These are phyloP conservation scores for Apomyelois bistriatella DNA, from an alignment of 2,888 invertebrate genomes.

Conservation along the genomic window DNA sequence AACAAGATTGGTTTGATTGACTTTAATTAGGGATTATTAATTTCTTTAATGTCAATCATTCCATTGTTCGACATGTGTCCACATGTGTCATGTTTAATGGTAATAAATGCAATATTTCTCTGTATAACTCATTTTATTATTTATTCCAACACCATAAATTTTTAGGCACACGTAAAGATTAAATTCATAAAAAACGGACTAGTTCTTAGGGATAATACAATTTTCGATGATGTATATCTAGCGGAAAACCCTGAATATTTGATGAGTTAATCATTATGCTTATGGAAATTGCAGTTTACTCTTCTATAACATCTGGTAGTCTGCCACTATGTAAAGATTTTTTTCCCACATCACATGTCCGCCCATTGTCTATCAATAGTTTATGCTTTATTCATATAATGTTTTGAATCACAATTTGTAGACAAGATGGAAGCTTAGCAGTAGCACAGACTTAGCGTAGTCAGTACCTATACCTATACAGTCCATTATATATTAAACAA, in stretches of 20 bases:
- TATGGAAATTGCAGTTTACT: background rate
- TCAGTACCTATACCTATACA: background rate
- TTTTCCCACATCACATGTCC: slow-evolving; percentile 63
- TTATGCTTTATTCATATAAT: slow-evolving; percentile 6
- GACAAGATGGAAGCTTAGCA: background rate
- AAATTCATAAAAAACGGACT: no score
- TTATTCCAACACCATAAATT: no score
- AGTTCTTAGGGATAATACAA: no score
- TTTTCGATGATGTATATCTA: no score
- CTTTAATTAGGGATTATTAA: slow-evolving; percentile 1
- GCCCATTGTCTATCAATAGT: slow-evolving; percentile 52
- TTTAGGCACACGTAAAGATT: no score
- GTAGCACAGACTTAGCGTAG: background rate
- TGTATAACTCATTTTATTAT: no score
- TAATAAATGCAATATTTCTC: no score
- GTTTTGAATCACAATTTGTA: background rate
- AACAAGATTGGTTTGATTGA: slow-evolving; percentile 7
- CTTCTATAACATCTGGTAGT: background rate
- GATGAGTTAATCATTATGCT: background rate
- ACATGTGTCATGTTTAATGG: background rate
- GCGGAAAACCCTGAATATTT: background rate
- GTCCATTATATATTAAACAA: no score
- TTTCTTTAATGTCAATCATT: background rate
- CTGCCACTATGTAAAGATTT: slow-evolving; percentile 29
- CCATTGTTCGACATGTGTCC: background rate